Percentiles rank a stretch among this genome's conserved stretches.
These are phyloP conservation scores for Caenorhabditis japonica DNA, from an alignment of 2,888 invertebrate genomes.

Conservation along the genomic window DNA sequence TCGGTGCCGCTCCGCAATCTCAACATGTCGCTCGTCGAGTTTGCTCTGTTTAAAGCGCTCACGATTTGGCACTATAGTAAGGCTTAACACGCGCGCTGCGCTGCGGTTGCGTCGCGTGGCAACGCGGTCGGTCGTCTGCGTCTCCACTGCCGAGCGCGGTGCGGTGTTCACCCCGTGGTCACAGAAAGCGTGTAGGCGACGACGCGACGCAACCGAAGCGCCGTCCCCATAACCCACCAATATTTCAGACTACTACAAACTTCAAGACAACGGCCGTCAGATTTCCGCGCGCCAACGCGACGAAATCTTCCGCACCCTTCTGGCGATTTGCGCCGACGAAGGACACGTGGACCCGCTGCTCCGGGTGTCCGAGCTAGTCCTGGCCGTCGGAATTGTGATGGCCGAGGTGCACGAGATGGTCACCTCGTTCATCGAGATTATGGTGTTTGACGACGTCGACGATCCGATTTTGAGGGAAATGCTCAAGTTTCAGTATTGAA, in stretches of 20 bases:
- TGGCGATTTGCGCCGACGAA: constrained; percentile 43
- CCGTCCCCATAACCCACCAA: background rate
- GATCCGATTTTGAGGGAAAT: constrained; percentile 50
- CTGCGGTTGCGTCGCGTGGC: no score
- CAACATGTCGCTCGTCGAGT: constrained; percentile 41
- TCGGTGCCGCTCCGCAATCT: constrained; percentile 28
- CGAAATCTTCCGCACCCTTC: constrained; percentile 36
- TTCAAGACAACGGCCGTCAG: constrained; percentile 36
- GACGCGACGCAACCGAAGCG: no score
- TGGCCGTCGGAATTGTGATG: constrained; percentile 42
- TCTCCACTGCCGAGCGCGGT: background rate
- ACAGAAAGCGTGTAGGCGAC: no score
- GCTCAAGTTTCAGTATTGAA: constrained; percentile 45
- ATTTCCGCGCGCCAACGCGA: constrained; percentile 44
- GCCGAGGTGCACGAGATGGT: constrained; percentile 43
- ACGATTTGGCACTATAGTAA: constrained; percentile 53
- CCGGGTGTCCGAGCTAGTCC: constrained; percentile 36
- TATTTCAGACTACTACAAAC: constrained; percentile 46
- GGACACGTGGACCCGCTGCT: constrained; percentile 33
- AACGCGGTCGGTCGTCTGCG: no score
- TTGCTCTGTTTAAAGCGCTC: constrained; percentile 47
- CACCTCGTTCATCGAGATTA: constrained; percentile 35
- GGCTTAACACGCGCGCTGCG: no score
- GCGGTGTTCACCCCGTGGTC: no score
- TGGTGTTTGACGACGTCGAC: constrained; percentile 30